A percentile compares a stretch with the other conserved stretches of the same genome.
Evolutionary conservation across 2,113 vertebrate species (phyloP).

Genomic region (Sander vitreus): DNA sequence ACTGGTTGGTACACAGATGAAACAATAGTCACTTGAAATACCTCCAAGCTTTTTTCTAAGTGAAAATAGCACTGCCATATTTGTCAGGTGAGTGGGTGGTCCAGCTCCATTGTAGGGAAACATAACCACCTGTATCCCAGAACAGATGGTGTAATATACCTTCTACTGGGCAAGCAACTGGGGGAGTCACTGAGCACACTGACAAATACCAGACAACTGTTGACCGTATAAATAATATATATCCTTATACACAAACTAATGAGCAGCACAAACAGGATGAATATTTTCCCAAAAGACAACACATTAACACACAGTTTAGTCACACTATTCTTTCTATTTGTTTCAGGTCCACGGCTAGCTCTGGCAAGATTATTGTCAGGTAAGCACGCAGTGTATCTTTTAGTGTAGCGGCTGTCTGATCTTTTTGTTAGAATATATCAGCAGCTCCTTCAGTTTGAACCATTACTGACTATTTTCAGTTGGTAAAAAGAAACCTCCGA

Average conservation of each 20-base stretch:
- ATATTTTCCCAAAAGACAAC: slow-evolving; percentile 4
- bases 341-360: slow-evolving; percentile 82
- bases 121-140: slow-evolving; percentile 38
- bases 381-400: slow-evolving; percentile 77
- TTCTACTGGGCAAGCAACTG: not conserved
- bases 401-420: slow-evolving; percentile 41
- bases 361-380: slow-evolving; percentile 88
- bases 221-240: not conserved
- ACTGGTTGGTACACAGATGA: slow-evolving; percentile 23
- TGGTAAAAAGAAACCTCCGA: not conserved
- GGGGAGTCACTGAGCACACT: slow-evolving; percentile 8
- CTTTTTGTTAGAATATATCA: not conserved
- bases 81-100: slow-evolving; percentile 44
- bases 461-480: not conserved
- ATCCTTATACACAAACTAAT: not conserved
- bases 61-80: slow-evolving; percentile 33
- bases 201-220: not conserved
- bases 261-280: slow-evolving; percentile 8
- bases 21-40: slow-evolving; percentile 46
- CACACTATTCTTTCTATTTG: slow-evolving; percentile 75
- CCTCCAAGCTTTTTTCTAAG: not conserved
- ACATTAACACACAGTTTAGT: slow-evolving; percentile 42
- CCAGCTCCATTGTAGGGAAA: slow-evolving; percentile 17
- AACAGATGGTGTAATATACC: slow-evolving; percentile 39
- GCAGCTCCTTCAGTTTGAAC: not conserved